Conservation (phyloP, 2,888 invertebrate species). For the Tridacna gigas region DNA sequence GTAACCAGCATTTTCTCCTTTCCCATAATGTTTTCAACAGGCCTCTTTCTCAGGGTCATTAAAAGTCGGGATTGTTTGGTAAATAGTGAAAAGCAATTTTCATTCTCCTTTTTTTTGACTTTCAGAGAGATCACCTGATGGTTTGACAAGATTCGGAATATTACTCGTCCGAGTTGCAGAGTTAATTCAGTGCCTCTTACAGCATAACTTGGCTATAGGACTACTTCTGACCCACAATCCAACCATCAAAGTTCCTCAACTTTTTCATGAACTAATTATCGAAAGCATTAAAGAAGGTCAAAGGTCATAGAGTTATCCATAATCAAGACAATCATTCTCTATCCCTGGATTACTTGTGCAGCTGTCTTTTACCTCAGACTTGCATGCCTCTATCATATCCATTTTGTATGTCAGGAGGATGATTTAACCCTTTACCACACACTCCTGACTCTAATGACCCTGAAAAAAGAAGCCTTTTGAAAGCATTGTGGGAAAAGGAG, state of each 20-base stretch:
- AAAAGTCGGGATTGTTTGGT: no score
- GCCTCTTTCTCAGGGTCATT: no score
- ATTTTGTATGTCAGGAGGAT: no score
- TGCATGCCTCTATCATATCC: no score
- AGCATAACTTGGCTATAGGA: constrained; percentile 78
- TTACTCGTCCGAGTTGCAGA: constrained; percentile 80
- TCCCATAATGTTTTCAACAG: not conserved
- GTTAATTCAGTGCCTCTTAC: constrained; percentile 77
- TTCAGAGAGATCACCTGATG: constrained; percentile 71
- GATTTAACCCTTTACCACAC: no score
- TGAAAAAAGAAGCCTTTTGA: no score
- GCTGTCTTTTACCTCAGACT: not conserved
- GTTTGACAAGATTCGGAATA: constrained; percentile 73
- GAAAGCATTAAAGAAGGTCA: constrained; percentile 60
- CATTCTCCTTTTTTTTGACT: not conserved
- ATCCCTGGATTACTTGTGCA: not conserved
- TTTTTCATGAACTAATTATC: constrained; percentile 77
- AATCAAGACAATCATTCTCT: no score
- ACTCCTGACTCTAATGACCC: no score
- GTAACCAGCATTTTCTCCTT: constrained; percentile 9
- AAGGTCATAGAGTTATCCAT: constrained; percentile 11
- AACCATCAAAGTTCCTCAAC: constrained; percentile 75
- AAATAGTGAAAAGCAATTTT: no score
- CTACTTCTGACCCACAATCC: constrained; percentile 73
- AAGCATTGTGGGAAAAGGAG: no score